Conservation (phyloP, 2,113 vertebrate genomes). For the Pelvicachromis taeniatus region DNA sequence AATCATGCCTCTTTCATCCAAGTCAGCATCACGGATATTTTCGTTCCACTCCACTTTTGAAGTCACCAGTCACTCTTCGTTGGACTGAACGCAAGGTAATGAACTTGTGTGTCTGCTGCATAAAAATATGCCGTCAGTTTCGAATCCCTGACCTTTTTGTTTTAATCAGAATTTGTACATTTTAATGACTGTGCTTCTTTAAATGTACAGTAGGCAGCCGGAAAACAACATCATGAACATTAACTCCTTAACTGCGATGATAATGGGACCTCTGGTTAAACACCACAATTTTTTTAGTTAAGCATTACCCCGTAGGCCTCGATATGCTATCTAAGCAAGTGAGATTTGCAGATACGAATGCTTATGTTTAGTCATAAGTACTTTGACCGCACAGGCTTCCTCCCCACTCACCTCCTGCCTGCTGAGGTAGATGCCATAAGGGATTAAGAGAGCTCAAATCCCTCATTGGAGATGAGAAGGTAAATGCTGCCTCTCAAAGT, state of each 20-base stretch:
- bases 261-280: not conserved
- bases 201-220: not conserved
- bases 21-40: conserved; percentile 49
- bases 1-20: conserved; percentile 50
- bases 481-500: conserved; percentile 47
- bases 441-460: conserved; percentile 67
- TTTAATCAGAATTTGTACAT: not conserved
- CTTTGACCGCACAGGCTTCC: not conserved
- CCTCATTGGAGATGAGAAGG: conserved; percentile 54
- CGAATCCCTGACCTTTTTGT: not conserved
- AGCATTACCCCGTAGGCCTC: not conserved
- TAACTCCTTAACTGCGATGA: not conserved
- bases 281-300: not conserved
- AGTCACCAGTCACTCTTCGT: not conserved
- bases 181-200: not conserved
- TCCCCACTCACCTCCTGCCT: not conserved
- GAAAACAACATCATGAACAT: not conserved
- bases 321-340: not conserved
- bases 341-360: conserved; percentile 30
- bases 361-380: conserved; percentile 42
- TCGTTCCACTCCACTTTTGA: not conserved
- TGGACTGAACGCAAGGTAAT: conserved; percentile 60
- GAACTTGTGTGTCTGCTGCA: not conserved
- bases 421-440: conserved; percentile 57
- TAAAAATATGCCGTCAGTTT: not conserved